These are phyloP conservation scores for Neoascia interrupta DNA, from an alignment of 2,888 invertebrate species.

Conservation along the genomic window DNA sequence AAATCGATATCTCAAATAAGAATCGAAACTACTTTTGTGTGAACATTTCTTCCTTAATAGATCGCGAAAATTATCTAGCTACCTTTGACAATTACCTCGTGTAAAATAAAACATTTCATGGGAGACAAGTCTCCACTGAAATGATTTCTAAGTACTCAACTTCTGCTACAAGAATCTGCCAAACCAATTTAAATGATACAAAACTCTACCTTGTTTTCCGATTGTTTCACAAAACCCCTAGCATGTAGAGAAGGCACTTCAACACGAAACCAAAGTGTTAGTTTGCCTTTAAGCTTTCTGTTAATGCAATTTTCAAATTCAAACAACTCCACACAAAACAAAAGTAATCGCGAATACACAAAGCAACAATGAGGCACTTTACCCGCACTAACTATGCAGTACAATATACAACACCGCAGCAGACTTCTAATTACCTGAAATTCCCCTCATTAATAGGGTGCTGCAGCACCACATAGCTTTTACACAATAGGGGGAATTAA, in stretches of 20 bases:
- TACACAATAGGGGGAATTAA: slow-evolving; percentile 48
- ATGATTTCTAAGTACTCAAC: too few relatives aligned
- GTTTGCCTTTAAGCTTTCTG: slow-evolving; percentile 46
- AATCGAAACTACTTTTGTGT: too few relatives aligned
- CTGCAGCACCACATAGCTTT: slow-evolving; percentile 38
- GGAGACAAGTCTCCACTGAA: too few relatives aligned
- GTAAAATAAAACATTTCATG: too few relatives aligned
- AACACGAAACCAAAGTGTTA: slow-evolving; percentile 7
- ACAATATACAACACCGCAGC: slow-evolving; percentile 15
- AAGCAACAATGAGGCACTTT: slow-evolving; percentile 4
- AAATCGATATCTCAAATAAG: too few relatives aligned
- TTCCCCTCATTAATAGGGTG: slow-evolving; percentile 46
- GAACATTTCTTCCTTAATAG: too few relatives aligned
- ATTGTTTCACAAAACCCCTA: neutral
- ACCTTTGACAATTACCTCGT: too few relatives aligned
- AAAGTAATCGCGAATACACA: slow-evolving; percentile 12
- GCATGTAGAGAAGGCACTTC: neutral
- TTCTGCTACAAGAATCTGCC: too few relatives aligned
- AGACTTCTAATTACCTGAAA: slow-evolving; percentile 65
- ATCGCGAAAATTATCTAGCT: too few relatives aligned
- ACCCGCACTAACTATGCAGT: neutral
- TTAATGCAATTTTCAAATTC: slow-evolving; percentile 51
- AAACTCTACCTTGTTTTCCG: neutral
- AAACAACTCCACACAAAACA: slow-evolving; percentile 11
- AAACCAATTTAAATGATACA: too few relatives aligned